Percentiles rank a stretch among this genome's conserved stretches.
These are phyloP conservation scores for Sclerurus mexicanus DNA, from an alignment of 2,113 vertebrate genomes.

Conservation along the genomic window DNA sequence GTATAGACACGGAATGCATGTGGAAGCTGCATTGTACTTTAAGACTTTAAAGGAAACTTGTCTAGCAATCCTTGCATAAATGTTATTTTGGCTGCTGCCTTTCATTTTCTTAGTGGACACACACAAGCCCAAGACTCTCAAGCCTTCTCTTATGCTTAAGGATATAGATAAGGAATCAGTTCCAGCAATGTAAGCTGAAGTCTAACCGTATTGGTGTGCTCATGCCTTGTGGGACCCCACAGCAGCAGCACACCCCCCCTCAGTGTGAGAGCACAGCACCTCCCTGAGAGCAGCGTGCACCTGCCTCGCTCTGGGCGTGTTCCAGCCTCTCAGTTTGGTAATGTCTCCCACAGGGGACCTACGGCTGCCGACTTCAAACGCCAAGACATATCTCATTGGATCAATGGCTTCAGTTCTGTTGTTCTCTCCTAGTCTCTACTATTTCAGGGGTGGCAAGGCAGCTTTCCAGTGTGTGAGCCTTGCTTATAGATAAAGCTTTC, in stretches of 20 bases:
- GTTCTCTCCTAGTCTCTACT: neutral
- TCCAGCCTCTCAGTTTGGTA: too few relatives aligned
- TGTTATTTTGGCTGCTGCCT: neutral
- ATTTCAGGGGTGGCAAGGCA: fast-evolving
- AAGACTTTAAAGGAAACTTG: neutral
- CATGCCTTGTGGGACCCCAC: neutral
- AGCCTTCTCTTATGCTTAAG: neutral
- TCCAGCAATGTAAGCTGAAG: neutral
- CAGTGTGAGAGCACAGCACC: neutral
- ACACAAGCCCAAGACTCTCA: neutral
- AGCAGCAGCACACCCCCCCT: neutral
- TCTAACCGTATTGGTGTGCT: neutral
- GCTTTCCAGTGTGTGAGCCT: neutral
- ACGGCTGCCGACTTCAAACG: too few relatives aligned
- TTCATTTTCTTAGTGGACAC: neutral
- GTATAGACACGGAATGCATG: neutral
- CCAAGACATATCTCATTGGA: too few relatives aligned
- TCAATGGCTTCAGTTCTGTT: neutral
- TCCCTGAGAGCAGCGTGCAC: neutral
- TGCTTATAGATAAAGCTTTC: neutral
- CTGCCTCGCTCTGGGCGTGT: neutral
- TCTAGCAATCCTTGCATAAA: neutral
- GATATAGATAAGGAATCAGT: neutral
- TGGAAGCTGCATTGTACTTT: neutral
- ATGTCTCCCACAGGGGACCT: too few relatives aligned